Evolutionary conservation across 2,113 vertebrate species (phyloP), one percentile per base, ranked within the genome.

Genomic region (Heterotilapia buettikoferi): DNA sequence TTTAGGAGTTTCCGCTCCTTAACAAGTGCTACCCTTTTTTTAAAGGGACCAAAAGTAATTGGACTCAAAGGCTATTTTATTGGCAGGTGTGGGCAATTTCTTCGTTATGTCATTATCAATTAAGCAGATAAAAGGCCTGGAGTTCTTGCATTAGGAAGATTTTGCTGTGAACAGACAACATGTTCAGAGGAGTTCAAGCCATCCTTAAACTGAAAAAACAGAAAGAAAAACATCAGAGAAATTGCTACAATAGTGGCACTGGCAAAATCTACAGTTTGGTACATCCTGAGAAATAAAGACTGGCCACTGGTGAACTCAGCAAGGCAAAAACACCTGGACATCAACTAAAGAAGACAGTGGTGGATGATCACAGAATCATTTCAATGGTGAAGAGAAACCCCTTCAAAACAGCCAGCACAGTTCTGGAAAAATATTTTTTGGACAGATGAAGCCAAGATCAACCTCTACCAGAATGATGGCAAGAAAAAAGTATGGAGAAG

Each of bases 281-380:
- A 36, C 61, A 36, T 36, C 31, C 18, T 12, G 61, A 66, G 61
- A 66, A 36, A 66, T 66, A 36, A 66, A 66, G 61, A n/a, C n/a
- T n/a, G 12, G 31, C 31, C 61, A 66, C 61, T 66, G 61, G 61
- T 66, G 31, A 66, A 66, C 18, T 66, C 31, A 36, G 61, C 18
- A 66, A 66, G 18, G 31, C 61, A 66, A n/a, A 66, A 66, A 66
- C 61, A 66, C 10, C 31, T 66, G 61, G 18, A 36, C 61, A 36
- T 36, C 61, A 31, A 36, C 0, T 1, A 6, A 63, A 36, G 59
- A 63, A 19, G 31, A 63, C 59, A 7, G 18, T 36, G 59, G 59
- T 63, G 31, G 59, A 63, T 63, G 31, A 36, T 63, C 31, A 4
- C 59, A 36, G 59, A 36, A 63, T 63, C 18, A 63, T 36, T 63